phyloP scores from a whole-genome alignment of 2,888 invertebrate genomes.

The Melipona beecheii region DNA sequence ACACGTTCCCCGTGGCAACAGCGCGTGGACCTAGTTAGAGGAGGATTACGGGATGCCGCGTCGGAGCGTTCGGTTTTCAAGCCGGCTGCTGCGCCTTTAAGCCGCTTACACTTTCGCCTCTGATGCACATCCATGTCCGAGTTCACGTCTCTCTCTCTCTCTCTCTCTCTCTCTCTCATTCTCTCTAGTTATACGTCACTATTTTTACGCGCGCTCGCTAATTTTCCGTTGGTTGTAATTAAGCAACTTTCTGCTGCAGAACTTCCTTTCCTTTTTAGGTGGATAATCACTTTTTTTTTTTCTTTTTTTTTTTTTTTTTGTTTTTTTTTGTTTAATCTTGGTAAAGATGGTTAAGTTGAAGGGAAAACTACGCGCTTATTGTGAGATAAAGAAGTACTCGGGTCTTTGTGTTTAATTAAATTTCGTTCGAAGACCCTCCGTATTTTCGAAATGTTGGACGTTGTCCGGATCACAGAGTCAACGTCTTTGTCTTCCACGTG shows the following conservation, averaged over 20 bases:
- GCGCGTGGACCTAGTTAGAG: conserved; percentile 50
- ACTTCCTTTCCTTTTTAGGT: background rate
- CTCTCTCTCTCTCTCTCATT: background rate
- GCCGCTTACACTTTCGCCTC: conserved; percentile 56
- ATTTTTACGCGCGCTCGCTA: conserved; percentile 17
- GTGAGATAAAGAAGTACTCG: background rate
- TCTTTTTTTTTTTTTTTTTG: background rate
- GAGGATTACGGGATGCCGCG: conserved; percentile 52
- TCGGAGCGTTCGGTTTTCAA: conserved; percentile 62
- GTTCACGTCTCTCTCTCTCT: conserved; percentile 1
- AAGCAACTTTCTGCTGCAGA: background rate
- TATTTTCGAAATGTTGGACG: background rate
- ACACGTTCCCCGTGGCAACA: conserved; percentile 22
- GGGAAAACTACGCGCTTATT: background rate
- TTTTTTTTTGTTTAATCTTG: background rate
- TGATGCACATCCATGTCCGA: conserved; percentile 26
- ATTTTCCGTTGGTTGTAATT: conserved; percentile 17
- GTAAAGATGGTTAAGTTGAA: background rate
- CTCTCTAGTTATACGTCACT: background rate
- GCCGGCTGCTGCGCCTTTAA: conserved; percentile 56
- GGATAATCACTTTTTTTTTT: background rate
- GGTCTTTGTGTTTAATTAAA: background rate
- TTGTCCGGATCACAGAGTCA: background rate
- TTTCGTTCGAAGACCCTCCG: background rate
- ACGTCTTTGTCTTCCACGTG: background rate